These are phyloP conservation scores for Lasius fuliginosus DNA, from an alignment of 2,888 invertebrate genomes.

Conservation along the genomic window DNA sequence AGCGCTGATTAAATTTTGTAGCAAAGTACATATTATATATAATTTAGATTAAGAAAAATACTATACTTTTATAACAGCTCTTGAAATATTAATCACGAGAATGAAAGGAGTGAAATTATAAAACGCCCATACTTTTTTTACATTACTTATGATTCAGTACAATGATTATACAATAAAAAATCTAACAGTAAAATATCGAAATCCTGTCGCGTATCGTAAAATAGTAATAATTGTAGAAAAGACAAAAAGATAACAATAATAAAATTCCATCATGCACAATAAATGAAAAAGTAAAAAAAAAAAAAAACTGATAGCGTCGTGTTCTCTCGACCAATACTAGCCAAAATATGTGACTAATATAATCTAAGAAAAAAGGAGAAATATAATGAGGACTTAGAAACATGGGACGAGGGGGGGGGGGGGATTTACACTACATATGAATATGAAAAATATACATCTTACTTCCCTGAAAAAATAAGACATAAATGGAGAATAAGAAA, in stretches of 20 bases:
- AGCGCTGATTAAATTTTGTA: neutral
- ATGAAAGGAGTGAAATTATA: constrained; percentile 28
- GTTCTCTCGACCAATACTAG: constrained; percentile 45
- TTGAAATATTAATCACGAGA: constrained; percentile 16
- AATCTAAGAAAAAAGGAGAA: constrained; percentile 45
- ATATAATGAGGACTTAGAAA: constrained; percentile 48
- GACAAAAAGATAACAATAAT: constrained; percentile 1
- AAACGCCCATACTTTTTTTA: constrained; percentile 36
- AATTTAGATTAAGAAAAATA: constrained; percentile 1
- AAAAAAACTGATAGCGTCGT: constrained; percentile 40
- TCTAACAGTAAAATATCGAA: constrained; percentile 33
- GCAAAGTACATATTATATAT: neutral
- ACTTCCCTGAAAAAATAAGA: constrained; percentile 46
- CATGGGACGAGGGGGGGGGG: neutral
- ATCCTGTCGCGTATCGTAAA: constrained; percentile 3
- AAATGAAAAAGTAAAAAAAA: constrained; percentile 33
- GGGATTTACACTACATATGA: constrained; percentile 68
- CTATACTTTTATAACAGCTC: neutral
- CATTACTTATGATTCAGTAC: constrained; percentile 36
- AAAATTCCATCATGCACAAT: constrained; percentile 26
- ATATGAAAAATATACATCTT: constrained; percentile 74
- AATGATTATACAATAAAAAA: constrained; percentile 23
- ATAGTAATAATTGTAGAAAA: constrained; percentile 20
- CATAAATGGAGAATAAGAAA: constrained; percentile 38
- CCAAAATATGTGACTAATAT: constrained; percentile 36